Conservation (phyloP, 2,113 vertebrate genomes). For the Buteo buteo region DNA sequence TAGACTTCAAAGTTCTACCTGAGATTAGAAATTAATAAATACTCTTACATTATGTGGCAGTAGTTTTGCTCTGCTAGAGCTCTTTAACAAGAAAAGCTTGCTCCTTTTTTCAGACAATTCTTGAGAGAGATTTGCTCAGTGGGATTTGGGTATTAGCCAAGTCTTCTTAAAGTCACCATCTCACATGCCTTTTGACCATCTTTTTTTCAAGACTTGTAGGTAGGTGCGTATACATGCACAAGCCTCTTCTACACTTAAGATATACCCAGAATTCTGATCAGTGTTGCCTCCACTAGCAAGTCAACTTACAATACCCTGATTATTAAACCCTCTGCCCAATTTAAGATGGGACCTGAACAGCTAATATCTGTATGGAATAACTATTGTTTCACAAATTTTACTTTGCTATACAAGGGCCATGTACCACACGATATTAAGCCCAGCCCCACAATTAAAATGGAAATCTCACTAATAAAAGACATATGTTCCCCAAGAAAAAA, state of each 20-base stretch:
- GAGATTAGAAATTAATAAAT: not conserved
- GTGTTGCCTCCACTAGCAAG: not conserved
- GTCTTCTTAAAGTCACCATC: not conserved
- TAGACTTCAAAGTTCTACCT: not conserved
- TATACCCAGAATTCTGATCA: not conserved
- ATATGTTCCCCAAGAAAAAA: not conserved
- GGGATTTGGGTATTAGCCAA: not conserved
- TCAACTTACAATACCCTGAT: not conserved
- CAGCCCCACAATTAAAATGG: not conserved
- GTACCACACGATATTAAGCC: not conserved
- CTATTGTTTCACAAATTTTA: not conserved
- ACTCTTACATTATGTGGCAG: not conserved
- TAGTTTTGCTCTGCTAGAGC: not conserved
- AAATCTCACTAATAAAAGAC: not conserved
- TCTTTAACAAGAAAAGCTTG: not conserved
- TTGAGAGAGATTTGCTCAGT: not conserved
- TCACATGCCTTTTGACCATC: not conserved
- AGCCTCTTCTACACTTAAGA: not conserved
- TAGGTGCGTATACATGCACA: not conserved
- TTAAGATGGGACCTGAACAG: not conserved
- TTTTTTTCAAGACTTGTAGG: not conserved
- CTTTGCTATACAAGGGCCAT: not conserved
- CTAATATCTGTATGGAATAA: not conserved
- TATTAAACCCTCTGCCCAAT: not conserved
- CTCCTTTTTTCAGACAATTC: not conserved